A percentile compares a stretch with the other conserved stretches of the same genome.
Conservation (phyloP, 2,797 vertebrate species). For the Manis javanica region DNA sequence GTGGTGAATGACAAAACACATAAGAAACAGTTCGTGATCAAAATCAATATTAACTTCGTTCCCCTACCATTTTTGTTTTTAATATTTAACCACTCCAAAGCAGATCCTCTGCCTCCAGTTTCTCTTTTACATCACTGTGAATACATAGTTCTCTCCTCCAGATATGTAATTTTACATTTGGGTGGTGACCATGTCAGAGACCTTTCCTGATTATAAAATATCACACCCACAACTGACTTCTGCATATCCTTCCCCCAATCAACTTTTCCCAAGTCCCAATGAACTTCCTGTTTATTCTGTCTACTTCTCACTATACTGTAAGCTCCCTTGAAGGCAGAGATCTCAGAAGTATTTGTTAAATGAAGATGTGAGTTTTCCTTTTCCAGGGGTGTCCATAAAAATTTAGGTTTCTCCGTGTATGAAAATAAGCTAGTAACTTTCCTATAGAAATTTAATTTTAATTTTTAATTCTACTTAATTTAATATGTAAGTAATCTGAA, state of each 20-base stretch:
- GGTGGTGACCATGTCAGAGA: background rate
- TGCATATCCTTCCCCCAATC: background rate
- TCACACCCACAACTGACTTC: background rate
- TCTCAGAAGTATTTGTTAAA: slow-evolving; percentile 23
- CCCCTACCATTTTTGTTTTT: background rate
- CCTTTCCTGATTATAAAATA: background rate
- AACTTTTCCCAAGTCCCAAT: background rate
- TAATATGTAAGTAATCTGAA: background rate
- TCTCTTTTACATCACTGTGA: background rate
- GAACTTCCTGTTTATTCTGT: background rate
- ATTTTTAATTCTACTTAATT: slow-evolving; percentile 45
- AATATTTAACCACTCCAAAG: background rate
- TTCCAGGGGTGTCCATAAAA: background rate
- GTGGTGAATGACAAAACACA: background rate
- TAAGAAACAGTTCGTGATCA: background rate
- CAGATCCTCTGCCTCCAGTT: background rate
- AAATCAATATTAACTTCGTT: background rate
- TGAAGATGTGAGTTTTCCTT: background rate
- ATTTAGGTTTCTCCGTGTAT: background rate
- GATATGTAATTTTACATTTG: background rate
- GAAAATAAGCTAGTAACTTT: background rate
- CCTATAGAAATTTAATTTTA: slow-evolving; percentile 18
- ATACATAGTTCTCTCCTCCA: background rate
- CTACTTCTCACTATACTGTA: background rate
- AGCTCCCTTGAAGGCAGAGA: background rate